Conservation (phyloP, 2,888 invertebrate species). For the Mantis religiosa region DNA sequence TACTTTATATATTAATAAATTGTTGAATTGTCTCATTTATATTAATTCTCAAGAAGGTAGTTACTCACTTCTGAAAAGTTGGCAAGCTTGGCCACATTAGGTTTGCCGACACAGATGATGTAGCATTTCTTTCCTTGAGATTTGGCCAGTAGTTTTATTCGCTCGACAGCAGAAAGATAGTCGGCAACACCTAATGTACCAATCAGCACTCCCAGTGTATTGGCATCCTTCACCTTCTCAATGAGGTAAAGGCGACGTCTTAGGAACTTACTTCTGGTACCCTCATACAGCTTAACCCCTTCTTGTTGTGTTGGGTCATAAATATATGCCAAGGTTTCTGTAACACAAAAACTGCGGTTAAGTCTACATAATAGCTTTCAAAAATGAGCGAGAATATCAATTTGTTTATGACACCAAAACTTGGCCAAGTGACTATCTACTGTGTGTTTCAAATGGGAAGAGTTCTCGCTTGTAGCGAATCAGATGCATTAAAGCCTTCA, state of each 20-base stretch:
- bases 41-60: too few species aligned
- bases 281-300: conserved; percentile 15
- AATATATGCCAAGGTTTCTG: background rate
- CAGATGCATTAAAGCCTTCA: too few species aligned
- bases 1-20: too few species aligned
- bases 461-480: too few species aligned
- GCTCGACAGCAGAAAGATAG: conserved; percentile 68
- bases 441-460: too few species aligned
- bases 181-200: conserved; percentile 83
- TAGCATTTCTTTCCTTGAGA: conserved; percentile 81
- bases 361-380: too few species aligned
- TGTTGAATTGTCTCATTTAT: too few species aligned
- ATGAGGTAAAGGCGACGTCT: conserved; percentile 77
- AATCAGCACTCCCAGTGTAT: conserved; percentile 81
- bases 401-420: too few species aligned
- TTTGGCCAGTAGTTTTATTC: conserved; percentile 68
- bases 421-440: too few species aligned
- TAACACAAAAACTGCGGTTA: background rate
- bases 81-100: conserved; percentile 90
- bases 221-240: conserved; percentile 89
- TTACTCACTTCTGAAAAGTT: conserved; percentile 79
- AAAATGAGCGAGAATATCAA: too few species aligned
- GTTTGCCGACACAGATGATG: conserved; percentile 88
- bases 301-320: background rate
- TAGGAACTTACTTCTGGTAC: conserved; percentile 57